Conservation (phyloP, 64 coral and sea anemone species). For the Orbicella faveolata region DNA sequence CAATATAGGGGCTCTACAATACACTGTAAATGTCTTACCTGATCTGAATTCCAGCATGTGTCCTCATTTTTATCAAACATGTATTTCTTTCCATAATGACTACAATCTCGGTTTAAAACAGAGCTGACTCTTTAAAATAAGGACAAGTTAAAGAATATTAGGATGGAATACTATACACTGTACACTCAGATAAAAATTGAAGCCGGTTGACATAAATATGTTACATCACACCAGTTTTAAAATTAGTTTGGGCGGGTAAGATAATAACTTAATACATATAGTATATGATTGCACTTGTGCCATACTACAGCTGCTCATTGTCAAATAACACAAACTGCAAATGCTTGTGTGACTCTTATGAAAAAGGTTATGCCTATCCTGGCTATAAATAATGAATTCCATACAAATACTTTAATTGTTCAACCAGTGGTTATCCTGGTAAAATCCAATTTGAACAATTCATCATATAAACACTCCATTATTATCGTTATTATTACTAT, state of each 20-base stretch:
- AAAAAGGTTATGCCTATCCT: too few relatives aligned
- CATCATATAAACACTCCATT: too few relatives aligned
- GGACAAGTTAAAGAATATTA: neutral
- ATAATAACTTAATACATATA: too few relatives aligned
- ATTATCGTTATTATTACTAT: too few relatives aligned
- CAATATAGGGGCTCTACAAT: too few relatives aligned
- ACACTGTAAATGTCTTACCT: constrained; percentile 37
- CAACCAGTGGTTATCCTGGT: too few relatives aligned
- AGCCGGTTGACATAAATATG: neutral
- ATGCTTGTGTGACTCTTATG: too few relatives aligned
- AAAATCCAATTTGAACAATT: too few relatives aligned
- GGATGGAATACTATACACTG: neutral
- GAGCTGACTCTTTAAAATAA: constrained; percentile 69
- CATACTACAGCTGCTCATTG: neutral
- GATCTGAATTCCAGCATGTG: constrained; percentile 92
- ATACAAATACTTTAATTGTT: too few relatives aligned
- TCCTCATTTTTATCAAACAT: constrained; percentile 93
- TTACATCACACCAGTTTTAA: too few relatives aligned
- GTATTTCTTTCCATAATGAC: constrained; percentile 81
- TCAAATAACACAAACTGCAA: too few relatives aligned
- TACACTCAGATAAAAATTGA: neutral
- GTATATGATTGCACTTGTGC: neutral
- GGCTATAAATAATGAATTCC: too few relatives aligned
- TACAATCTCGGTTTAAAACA: constrained; percentile 77
- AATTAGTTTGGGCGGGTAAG: neutral